phyloP scores from a whole-genome alignment of 2,113 vertebrate genomes.

The Diphyllodes magnificus region DNA sequence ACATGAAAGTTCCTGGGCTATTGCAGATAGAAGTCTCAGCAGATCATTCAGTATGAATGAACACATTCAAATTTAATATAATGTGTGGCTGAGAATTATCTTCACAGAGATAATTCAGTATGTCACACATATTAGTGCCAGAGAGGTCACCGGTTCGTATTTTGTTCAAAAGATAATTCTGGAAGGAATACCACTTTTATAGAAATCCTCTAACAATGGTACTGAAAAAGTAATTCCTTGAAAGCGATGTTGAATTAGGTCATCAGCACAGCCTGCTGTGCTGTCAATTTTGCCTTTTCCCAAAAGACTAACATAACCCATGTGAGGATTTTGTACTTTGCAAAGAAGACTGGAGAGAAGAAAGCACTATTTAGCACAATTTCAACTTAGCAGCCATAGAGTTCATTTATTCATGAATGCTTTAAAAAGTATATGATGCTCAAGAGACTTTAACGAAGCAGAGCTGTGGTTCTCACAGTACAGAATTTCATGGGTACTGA shows the following conservation, averaged over 20 bases:
- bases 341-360: neutral
- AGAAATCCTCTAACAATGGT: neutral
- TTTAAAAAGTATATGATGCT: neutral
- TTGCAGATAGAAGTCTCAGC: neutral
- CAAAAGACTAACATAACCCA: neutral
- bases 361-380: neutral
- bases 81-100: neutral
- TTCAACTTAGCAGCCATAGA: neutral
- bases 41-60: neutral
- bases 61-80: neutral
- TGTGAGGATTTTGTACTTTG: neutral
- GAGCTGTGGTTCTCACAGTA: neutral
- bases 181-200: neutral
- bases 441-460: neutral
- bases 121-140: neutral
- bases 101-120: neutral
- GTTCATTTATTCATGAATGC: neutral
- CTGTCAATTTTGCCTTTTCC: neutral
- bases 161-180: neutral
- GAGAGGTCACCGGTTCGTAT: neutral
- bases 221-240: conserved; percentile 9
- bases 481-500: neutral
- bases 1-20: neutral
- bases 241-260: neutral
- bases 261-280: neutral